phyloP scores from a whole-genome alignment of 2,888 invertebrate genomes.

The Scaeva pyrastri region DNA sequence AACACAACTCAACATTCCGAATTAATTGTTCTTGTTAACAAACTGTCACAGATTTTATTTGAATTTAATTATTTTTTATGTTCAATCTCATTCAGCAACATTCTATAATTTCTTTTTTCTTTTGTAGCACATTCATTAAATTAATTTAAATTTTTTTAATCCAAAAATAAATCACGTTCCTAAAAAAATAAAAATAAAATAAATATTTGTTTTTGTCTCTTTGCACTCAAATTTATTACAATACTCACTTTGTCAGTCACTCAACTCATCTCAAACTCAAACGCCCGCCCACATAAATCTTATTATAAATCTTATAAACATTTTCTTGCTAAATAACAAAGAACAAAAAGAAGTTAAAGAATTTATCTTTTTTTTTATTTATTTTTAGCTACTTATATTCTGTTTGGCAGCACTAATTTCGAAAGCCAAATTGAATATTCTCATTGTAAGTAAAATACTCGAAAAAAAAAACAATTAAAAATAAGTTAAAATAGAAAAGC shows the following conservation, averaged over 20 bases:
- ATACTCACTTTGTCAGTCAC: conserved; percentile 17
- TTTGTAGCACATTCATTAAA: not conserved
- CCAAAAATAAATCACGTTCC: conserved; percentile 20
- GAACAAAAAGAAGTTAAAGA: conserved; percentile 61
- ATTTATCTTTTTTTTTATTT: conserved; percentile 70
- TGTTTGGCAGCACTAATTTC: conserved; percentile 75
- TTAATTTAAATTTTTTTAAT: not conserved
- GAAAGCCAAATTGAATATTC: conserved; percentile 73
- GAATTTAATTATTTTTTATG: not conserved
- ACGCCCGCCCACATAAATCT: not conserved
- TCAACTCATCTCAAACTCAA: not conserved
- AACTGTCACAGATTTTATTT: not conserved
- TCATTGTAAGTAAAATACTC: conserved; percentile 68
- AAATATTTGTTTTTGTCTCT: not conserved
- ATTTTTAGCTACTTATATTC: conserved; percentile 74
- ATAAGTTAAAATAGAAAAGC: conserved; percentile 42
- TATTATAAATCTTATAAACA: conserved; percentile 34
- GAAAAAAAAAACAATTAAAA: conserved; percentile 24
- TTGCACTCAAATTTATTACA: conserved; percentile 24
- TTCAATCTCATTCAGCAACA: not conserved
- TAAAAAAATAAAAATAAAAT: not conserved
- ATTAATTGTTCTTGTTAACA: not conserved
- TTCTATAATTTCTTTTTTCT: not conserved
- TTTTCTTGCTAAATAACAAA: conserved; percentile 47
- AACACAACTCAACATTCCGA: not conserved